Evolutionary conservation across 2,888 invertebrate species (phyloP).

Genomic region (Clunio marinus): DNA sequence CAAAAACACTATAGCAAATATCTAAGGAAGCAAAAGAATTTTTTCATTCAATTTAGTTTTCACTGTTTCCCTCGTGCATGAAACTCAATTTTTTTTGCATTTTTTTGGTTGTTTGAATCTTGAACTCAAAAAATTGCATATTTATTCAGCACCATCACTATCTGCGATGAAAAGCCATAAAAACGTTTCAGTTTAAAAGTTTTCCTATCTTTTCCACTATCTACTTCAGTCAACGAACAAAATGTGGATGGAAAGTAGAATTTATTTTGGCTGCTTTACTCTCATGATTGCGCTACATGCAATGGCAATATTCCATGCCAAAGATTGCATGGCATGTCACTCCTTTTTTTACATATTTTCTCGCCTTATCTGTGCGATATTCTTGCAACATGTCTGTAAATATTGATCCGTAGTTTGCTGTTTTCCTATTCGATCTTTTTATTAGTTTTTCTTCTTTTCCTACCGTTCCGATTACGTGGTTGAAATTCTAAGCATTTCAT

Average conservation of each 20-base stretch:
- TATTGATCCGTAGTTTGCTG: constrained; percentile 35
- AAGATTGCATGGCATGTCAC: background rate
- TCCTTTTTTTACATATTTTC: too few species aligned
- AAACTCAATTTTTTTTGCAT: constrained; percentile 13
- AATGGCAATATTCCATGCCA: constrained; percentile 1
- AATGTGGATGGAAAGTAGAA: constrained; percentile 12
- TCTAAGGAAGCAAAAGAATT: background rate
- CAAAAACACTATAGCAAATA: background rate
- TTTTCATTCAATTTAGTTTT: constrained; percentile 1
- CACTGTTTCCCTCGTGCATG: background rate
- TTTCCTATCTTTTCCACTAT: too few species aligned
- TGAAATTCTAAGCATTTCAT: constrained; percentile 35
- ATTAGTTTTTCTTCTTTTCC: constrained; percentile 23
- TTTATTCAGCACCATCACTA: background rate
- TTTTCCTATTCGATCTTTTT: constrained; percentile 12
- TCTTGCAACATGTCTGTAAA: constrained; percentile 37
- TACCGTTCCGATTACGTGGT: constrained; percentile 32
- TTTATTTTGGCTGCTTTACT: constrained; percentile 26
- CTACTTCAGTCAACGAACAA: too few species aligned
- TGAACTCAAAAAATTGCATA: constrained; percentile 12
- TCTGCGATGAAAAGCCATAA: constrained; percentile 31
- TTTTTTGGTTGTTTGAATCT: background rate
- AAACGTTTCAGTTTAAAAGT: background rate
- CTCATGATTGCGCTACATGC: constrained; percentile 32
- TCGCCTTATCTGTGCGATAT: too few species aligned